Conservation (phyloP, 2,888 invertebrate genomes). For the Thecophora atra region DNA sequence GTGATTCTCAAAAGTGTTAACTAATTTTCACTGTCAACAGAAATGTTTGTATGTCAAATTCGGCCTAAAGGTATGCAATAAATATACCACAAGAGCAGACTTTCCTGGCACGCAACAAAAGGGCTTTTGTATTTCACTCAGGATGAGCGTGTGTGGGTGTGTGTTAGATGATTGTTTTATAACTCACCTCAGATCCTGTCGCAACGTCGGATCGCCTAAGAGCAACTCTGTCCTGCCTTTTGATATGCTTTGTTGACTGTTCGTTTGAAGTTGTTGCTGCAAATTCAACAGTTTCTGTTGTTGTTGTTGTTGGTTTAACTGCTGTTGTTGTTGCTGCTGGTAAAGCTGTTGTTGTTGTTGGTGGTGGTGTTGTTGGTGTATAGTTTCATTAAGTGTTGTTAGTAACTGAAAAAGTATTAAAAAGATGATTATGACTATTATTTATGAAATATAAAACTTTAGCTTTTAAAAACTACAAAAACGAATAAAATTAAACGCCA, state of each 20-base stretch:
- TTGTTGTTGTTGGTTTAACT: constrained; percentile 27
- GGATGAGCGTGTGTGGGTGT: neutral
- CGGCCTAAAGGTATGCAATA: constrained; percentile 10
- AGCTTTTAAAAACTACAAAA: too few relatives aligned
- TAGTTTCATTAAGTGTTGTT: constrained; percentile 60
- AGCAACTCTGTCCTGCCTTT: constrained; percentile 66
- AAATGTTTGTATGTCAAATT: neutral
- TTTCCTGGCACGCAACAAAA: neutral
- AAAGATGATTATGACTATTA: too few relatives aligned
- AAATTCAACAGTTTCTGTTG: neutral
- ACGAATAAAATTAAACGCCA: too few relatives aligned
- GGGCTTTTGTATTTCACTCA: too few relatives aligned
- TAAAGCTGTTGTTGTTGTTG: constrained; percentile 44
- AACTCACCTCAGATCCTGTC: constrained; percentile 63
- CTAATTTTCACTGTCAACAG: neutral
- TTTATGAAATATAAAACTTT: too few relatives aligned
- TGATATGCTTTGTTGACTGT: constrained; percentile 62
- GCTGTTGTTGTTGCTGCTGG: constrained; percentile 41
- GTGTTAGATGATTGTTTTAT: neutral
- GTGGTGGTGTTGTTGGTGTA: constrained; percentile 44
- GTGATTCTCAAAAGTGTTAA: too few relatives aligned
- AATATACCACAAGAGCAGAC: neutral
- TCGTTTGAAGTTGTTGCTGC: constrained; percentile 43
- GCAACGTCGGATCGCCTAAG: constrained; percentile 64
- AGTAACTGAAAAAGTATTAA: constrained; percentile 57